Base-by-base conservation (phyloP, 1,140 invertebrate species). In the Neomicropteryx cornuta region DNA sequence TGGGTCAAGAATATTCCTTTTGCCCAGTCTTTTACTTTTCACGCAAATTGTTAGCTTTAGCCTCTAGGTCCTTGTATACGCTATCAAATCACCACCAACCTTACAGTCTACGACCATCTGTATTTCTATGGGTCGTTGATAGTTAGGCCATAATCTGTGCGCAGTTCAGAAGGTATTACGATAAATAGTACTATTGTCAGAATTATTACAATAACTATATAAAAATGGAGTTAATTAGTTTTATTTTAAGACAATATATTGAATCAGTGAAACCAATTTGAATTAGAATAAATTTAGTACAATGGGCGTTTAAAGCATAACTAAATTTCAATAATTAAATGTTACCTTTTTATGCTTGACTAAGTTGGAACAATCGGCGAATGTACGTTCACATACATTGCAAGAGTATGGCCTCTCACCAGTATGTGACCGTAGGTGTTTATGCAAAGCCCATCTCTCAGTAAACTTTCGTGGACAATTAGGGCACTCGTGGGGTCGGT, bases 331-430 rank as follows among this genome's bases (percentile, higher is more conserved):
- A 8, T 6, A 35, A 35, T 5, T 20, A 20, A 20, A 14, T 35
- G 4, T 41, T 56, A 75, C 72, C 50, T 73, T 77, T 56, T 70
- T 73, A 52, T 81, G 77, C 56, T 79, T 81, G 1, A 67, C 71
- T 19, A 77, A 54, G 60, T 79, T 81, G 6, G 76, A 78, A 43
- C 70, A 73, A 50, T 81, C 77, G 0, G 76, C 70, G 55, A 89
- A 89, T 17, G 75, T 70, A 60, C 85, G 84, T 2, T 71, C 68
- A 53, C 84, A 88, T n/a, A 79, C 51, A 11, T 73, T 68, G 55
- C 85, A 87, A 30, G 71, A 71, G 51, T 84, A 84, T 3, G 83
- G 84, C 49, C 86, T 86, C 53, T 87, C 84, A 23, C 76, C 79
- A 17, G 76, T 77, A 50, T 83, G 81, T 2, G 72, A 45, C 16